Conservation (phyloP, 2,888 invertebrate genomes). For the Adela reaumurella region DNA sequence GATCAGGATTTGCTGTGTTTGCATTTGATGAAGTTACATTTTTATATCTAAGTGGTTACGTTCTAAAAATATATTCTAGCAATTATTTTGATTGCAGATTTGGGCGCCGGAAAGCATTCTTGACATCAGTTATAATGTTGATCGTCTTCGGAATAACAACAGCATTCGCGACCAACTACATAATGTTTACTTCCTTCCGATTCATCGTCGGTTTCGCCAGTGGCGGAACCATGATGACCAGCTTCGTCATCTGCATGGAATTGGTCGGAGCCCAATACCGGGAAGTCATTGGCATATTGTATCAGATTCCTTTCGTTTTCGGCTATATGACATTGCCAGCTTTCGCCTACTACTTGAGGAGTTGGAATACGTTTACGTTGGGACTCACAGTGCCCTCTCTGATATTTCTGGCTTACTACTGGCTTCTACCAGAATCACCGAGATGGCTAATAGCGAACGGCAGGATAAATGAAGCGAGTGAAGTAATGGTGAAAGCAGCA, state of each 20-base stretch:
- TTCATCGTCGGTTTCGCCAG: conserved; percentile 71
- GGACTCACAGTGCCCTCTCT: conserved; percentile 59
- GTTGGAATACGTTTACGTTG: conserved; percentile 63
- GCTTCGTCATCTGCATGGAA: conserved; percentile 68
- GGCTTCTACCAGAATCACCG: conserved; percentile 74
- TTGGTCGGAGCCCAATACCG: conserved; percentile 53
- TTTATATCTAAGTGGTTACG: too few relatives aligned
- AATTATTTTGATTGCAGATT: conserved; percentile 49
- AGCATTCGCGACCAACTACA: conserved; percentile 62
- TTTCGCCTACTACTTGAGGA: conserved; percentile 61
- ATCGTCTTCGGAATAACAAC: conserved; percentile 63
- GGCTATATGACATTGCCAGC: conserved; percentile 63
- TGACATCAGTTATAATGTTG: conserved; percentile 64
- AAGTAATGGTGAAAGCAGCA: conserved; percentile 66
- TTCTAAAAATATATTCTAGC: too few relatives aligned
- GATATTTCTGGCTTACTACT: conserved; percentile 63
- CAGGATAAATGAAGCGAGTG: conserved; percentile 58
- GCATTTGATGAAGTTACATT: conserved; percentile 1
- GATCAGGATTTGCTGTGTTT: too few relatives aligned
- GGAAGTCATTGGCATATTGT: conserved; percentile 57
- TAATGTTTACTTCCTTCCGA: conserved; percentile 58
- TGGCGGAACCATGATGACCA: conserved; percentile 78
- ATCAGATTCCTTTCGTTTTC: conserved; percentile 66
- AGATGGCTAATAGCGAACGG: conserved; percentile 76
- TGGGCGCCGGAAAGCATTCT: conserved; percentile 70